Percentiles rank a stretch among this genome's conserved stretches.
Evolutionary conservation across 2,888 invertebrate species (phyloP).

Genomic region (Nephrotoma guestfalica): DNA sequence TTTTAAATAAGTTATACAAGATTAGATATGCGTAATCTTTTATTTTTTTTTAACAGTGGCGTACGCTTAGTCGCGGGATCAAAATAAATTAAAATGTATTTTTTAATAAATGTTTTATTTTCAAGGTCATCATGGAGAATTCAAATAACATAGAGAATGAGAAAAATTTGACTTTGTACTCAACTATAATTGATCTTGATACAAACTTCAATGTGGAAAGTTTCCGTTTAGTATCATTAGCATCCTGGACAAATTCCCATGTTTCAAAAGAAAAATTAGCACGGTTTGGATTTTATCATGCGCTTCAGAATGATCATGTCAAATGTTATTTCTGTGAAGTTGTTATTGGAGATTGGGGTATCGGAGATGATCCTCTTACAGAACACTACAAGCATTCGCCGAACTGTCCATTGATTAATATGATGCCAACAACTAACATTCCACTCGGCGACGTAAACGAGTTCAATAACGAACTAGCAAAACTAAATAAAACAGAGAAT

Average conservation of each 20-base stretch:
- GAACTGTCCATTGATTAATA: constrained; percentile 60
- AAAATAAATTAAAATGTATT: not conserved
- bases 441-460: constrained; percentile 29
- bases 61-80: not conserved
- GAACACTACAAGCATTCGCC: constrained; percentile 74
- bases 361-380: constrained; percentile 62
- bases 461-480: not conserved
- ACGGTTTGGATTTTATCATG: constrained; percentile 69
- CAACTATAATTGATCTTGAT: not conserved
- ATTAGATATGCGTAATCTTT: not conserved
- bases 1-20: not conserved
- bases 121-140: not conserved
- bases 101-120: not conserved
- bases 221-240: not conserved
- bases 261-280: constrained; percentile 42
- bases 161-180: not conserved
- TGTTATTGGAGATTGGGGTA: constrained; percentile 68
- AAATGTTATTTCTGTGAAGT: constrained; percentile 68
- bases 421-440: constrained; percentile 47
- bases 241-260: constrained; percentile 26
- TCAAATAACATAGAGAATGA: not conserved
- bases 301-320: constrained; percentile 59
- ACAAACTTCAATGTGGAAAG: not conserved
- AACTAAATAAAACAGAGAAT: not conserved
- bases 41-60: not conserved